phyloP scores from a whole-genome alignment of 1,140 invertebrate genomes.

The Drosophila rhopaloa region DNA sequence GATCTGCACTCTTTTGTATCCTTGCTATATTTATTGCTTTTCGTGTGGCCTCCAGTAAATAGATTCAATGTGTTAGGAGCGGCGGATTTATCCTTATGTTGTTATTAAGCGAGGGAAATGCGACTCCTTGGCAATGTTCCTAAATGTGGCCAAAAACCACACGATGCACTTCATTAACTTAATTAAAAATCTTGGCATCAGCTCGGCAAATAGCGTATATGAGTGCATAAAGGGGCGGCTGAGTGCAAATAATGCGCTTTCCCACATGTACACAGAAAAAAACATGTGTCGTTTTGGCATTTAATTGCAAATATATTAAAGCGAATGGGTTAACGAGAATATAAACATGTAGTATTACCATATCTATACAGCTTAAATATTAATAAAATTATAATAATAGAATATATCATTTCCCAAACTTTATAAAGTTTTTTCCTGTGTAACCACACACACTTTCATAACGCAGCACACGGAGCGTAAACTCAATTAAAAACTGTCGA shows the following conservation, averaged over 20 bases:
- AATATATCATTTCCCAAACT: background rate
- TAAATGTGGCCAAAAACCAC: constrained; percentile 64
- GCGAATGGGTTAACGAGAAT: no score
- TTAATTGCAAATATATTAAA: no score
- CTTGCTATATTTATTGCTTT: constrained; percentile 55
- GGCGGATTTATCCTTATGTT: constrained; percentile 10
- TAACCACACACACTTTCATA: constrained; percentile 51
- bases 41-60: constrained; percentile 20
- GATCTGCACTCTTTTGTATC: constrained; percentile 41
- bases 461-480: constrained; percentile 70
- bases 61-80: constrained; percentile 20
- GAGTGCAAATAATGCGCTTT: constrained; percentile 58
- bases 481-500: constrained; percentile 82
- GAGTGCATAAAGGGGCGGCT: constrained; percentile 29
- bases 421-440: background rate
- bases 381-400: no score
- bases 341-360: no score
- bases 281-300: background rate
- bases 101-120: constrained; percentile 31
- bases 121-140: constrained; percentile 22
- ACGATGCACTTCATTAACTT: constrained; percentile 80
- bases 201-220: constrained; percentile 28
- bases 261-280: background rate
- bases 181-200: constrained; percentile 69
- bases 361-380: no score